phyloP scores from a whole-genome alignment of 1,140 invertebrate genomes.

The Eulimnadia texana region DNA sequence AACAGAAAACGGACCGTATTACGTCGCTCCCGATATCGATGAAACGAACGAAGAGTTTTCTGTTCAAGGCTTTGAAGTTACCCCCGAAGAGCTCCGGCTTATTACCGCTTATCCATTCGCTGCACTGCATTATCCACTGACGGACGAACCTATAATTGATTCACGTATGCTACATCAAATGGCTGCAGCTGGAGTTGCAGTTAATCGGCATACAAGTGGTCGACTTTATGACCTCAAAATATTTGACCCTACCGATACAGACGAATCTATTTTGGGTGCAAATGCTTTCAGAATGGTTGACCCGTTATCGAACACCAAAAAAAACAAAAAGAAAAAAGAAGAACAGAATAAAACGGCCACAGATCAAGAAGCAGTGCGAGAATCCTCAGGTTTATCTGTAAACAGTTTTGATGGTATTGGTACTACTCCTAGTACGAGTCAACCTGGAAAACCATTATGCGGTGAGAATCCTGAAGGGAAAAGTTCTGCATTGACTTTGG shows the following conservation, averaged over 20 bases:
- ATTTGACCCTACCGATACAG: conserved; percentile 5
- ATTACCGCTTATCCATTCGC: conserved; percentile 36
- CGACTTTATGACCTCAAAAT: conserved; percentile 19
- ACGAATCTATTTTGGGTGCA: conserved; percentile 12
- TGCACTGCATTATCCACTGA: conserved; percentile 26
- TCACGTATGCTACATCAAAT: conserved; percentile 48
- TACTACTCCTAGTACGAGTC: too few species aligned
- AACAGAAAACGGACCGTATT: conserved; percentile 50
- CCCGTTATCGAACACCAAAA: neutral
- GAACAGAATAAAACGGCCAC: neutral
- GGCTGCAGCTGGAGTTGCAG: conserved; percentile 50
- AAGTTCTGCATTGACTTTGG: too few species aligned
- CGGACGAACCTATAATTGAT: conserved; percentile 45
- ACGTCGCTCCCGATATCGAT: conserved; percentile 48
- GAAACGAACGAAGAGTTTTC: conserved; percentile 50
- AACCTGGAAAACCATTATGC: too few species aligned
- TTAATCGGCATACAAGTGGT: conserved; percentile 38
- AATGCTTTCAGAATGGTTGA: conserved; percentile 11
- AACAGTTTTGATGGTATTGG: too few species aligned
- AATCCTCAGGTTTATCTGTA: too few species aligned
- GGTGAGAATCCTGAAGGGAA: too few species aligned
- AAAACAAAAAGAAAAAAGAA: neutral
- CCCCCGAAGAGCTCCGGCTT: conserved; percentile 47
- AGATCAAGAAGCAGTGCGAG: neutral
- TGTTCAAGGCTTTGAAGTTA: conserved; percentile 55